phyloP scores from a whole-genome alignment of 2,888 invertebrate species.

The Alloplasta piceator region DNA sequence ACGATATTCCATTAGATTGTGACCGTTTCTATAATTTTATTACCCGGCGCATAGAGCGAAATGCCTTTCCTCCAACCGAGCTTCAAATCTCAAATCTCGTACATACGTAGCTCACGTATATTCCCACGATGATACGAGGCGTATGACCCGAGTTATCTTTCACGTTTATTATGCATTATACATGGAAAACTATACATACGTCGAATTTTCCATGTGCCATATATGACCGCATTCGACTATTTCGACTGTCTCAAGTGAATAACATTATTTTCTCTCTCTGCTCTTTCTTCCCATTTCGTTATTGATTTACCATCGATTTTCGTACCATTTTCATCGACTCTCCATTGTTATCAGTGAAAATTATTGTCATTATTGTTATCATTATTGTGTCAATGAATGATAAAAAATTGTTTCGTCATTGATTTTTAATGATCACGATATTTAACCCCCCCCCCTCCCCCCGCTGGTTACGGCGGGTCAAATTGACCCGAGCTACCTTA shows the following conservation, averaged over 20 bases:
- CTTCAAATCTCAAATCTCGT: slow-evolving; percentile 17
- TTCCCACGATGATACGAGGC: slow-evolving; percentile 25
- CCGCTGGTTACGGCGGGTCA: too few species aligned
- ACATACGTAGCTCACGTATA: slow-evolving; percentile 24
- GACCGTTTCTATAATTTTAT: slow-evolving; percentile 60
- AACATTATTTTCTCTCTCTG: background rate
- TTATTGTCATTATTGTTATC: background rate
- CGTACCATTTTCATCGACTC: background rate
- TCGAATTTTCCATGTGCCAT: background rate
- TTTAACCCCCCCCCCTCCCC: too few species aligned
- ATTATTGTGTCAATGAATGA: background rate
- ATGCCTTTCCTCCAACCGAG: slow-evolving; percentile 17
- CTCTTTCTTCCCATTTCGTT: background rate
- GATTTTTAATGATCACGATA: too few species aligned
- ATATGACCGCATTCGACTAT: slow-evolving; percentile 27
- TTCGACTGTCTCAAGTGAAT: slow-evolving; percentile 29
- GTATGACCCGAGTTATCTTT: slow-evolving; percentile 23
- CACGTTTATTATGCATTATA: slow-evolving; percentile 11
- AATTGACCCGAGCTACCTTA: too few species aligned
- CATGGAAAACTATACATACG: background rate
- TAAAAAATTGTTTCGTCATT: too few species aligned
- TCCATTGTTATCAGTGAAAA: background rate
- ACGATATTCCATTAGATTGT: slow-evolving; percentile 52
- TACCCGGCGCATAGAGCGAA: slow-evolving; percentile 19
- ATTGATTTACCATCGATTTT: slow-evolving; percentile 1